Evolutionary conservation across 2,113 vertebrate species (phyloP).

Genomic region (Benitochromis conjunctus): DNA sequence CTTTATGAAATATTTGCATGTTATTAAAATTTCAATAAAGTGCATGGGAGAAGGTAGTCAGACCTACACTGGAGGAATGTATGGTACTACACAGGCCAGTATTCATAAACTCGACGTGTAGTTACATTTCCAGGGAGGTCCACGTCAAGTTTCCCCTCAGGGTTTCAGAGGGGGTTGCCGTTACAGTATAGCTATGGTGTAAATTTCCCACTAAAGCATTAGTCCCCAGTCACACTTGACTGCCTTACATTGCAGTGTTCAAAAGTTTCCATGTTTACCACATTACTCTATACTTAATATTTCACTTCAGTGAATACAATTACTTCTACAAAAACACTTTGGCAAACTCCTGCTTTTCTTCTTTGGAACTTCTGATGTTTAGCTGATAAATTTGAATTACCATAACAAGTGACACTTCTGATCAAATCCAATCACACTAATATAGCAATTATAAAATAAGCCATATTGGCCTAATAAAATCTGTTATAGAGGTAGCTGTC

Average conservation of each 20-base stretch:
- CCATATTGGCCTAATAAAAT: not conserved
- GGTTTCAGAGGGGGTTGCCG: rapidly evolving
- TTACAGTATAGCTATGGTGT: not conserved
- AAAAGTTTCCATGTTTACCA: no score
- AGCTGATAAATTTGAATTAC: not conserved
- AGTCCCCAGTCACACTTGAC: not conserved
- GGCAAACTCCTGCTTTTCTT: not conserved
- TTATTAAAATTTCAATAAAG: not conserved
- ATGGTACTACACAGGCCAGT: not conserved
- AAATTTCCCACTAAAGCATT: not conserved
- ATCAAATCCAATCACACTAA: not conserved
- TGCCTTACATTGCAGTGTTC: not conserved
- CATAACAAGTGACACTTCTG: rapidly evolving
- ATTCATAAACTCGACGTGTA: rapidly evolving
- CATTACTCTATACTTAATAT: not conserved
- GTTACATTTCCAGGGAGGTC: not conserved
- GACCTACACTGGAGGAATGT: not conserved
- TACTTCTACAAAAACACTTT: not conserved
- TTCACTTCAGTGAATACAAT: not conserved
- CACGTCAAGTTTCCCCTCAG: not conserved
- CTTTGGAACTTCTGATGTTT: not conserved
- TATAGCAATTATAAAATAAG: not conserved
- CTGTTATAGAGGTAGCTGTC: rapidly evolving
- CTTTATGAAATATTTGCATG: not conserved
- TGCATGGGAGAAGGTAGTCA: not conserved